phyloP scores from a whole-genome alignment of 1,140 invertebrate species.

The Bombyx mandarina region DNA sequence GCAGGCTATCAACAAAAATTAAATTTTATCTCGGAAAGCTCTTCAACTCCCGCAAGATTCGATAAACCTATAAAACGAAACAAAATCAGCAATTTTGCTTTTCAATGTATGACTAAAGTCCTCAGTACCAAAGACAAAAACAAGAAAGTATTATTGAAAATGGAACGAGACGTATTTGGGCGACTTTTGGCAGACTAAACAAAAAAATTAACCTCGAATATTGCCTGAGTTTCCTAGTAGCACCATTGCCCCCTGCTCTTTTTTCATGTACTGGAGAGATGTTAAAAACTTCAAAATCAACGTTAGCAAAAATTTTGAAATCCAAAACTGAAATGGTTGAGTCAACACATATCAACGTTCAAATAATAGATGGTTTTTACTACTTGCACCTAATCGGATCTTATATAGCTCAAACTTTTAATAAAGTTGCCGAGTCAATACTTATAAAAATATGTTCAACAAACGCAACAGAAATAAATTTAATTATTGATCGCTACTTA shows the following conservation, averaged over 20 bases:
- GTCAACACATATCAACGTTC: slow-evolving; percentile 12
- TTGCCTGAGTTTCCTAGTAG: slow-evolving; percentile 29
- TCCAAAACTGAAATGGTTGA: slow-evolving; percentile 17
- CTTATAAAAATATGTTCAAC: slow-evolving; percentile 22
- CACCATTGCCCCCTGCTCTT: slow-evolving; percentile 34
- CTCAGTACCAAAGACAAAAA: slow-evolving; percentile 13
- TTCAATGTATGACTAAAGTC: slow-evolving; percentile 13
- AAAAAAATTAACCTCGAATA: slow-evolving; percentile 28
- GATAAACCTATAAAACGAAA: slow-evolving; percentile 10
- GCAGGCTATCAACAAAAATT: too few species aligned
- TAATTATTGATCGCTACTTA: slow-evolving; percentile 42
- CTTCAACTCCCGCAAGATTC: too few species aligned
- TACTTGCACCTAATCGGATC: slow-evolving; percentile 21
- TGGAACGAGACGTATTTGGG: slow-evolving; percentile 34
- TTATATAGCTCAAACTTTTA: slow-evolving; percentile 23
- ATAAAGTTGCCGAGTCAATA: slow-evolving; percentile 25
- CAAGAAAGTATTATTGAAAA: slow-evolving; percentile 28
- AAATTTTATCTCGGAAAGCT: too few species aligned
- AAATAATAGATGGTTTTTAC: slow-evolving; percentile 32
- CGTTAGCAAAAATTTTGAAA: slow-evolving; percentile 20
- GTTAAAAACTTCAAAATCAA: slow-evolving; percentile 33
- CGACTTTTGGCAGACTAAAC: slow-evolving; percentile 26
- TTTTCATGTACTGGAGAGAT: slow-evolving; percentile 31
- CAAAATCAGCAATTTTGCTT: slow-evolving; percentile 35
- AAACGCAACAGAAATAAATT: slow-evolving; percentile 19